phyloP scores from a whole-genome alignment of 2,113 vertebrate species.

The Hippocampus comes region DNA sequence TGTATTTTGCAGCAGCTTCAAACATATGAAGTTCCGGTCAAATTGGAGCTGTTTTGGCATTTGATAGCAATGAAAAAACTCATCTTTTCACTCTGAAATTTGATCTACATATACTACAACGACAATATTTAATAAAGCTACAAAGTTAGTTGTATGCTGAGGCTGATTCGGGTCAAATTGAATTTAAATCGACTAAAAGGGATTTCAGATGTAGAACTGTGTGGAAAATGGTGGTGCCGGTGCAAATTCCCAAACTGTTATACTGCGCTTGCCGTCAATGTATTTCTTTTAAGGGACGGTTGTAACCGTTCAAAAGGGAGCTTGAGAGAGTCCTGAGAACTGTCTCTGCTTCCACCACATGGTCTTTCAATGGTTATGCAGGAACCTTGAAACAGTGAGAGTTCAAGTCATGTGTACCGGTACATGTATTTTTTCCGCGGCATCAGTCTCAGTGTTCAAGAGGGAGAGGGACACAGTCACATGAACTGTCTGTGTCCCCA shows the following conservation, averaged over 20 bases:
- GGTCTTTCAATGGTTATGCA: too few relatives aligned
- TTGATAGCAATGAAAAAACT: neutral
- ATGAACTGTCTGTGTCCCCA: too few relatives aligned
- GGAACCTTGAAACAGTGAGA: neutral
- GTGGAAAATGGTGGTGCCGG: too few relatives aligned
- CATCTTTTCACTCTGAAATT: neutral
- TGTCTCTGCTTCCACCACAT: too few relatives aligned
- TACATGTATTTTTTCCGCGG: neutral
- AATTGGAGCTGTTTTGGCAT: neutral
- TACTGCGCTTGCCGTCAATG: too few relatives aligned
- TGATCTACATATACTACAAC: neutral
- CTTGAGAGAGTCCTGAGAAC: too few relatives aligned
- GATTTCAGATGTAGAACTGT: too few relatives aligned
- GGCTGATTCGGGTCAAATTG: neutral
- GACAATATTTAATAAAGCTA: neutral
- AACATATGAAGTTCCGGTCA: constrained; percentile 11
- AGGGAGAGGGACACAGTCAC: too few relatives aligned
- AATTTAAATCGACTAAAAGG: neutral
- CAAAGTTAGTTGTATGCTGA: neutral
- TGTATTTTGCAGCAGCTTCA: constrained; percentile 23
- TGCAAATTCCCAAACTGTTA: too few relatives aligned
- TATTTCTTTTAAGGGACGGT: too few relatives aligned
- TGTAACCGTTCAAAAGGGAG: too few relatives aligned
- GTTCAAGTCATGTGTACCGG: neutral
- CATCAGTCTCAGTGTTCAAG: too few relatives aligned